These are phyloP conservation scores for Zeus faber DNA, from an alignment of 2,113 vertebrate species.

Conservation along the genomic window DNA sequence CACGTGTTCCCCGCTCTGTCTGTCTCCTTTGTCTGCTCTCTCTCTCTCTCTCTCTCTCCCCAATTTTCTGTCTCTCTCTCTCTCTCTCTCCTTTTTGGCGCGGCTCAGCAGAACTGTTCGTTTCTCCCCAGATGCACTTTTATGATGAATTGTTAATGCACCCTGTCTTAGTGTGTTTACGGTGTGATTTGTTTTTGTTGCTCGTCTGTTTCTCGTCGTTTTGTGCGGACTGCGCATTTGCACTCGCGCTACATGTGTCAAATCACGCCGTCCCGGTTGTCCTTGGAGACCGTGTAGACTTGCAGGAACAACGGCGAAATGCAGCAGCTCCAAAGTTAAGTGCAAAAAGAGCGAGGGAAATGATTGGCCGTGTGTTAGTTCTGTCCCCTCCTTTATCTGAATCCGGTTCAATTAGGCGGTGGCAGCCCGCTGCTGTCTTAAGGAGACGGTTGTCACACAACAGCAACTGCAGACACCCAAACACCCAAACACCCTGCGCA, in stretches of 20 bases:
- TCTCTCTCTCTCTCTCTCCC: neutral
- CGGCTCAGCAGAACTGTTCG: constrained; percentile 42
- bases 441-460: constrained; percentile 35
- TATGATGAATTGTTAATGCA: constrained; percentile 60
- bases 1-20: neutral
- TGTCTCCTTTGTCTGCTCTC: neutral
- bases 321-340: neutral
- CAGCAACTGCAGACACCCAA: constrained; percentile 7
- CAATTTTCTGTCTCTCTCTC: neutral
- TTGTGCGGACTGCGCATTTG: constrained; percentile 27
- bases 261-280: constrained; percentile 17
- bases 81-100: constrained; percentile 25
- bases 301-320: constrained; percentile 20
- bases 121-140: constrained; percentile 59
- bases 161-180: constrained; percentile 47
- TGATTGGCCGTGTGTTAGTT: constrained; percentile 1
- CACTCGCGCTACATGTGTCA: constrained; percentile 13
- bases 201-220: constrained; percentile 50
- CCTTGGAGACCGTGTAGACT: constrained; percentile 20
- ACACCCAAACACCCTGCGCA: constrained; percentile 48
- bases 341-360: neutral
- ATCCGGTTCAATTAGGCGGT: constrained; percentile 23
- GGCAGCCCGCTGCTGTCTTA: constrained; percentile 24
- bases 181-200: constrained; percentile 49
- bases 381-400: constrained; percentile 12